Evolutionary conservation across 2,888 invertebrate genomes (phyloP), one percentile per base, ranked within the genome.

Genomic region (Dyspetes luteomarginatus): DNA sequence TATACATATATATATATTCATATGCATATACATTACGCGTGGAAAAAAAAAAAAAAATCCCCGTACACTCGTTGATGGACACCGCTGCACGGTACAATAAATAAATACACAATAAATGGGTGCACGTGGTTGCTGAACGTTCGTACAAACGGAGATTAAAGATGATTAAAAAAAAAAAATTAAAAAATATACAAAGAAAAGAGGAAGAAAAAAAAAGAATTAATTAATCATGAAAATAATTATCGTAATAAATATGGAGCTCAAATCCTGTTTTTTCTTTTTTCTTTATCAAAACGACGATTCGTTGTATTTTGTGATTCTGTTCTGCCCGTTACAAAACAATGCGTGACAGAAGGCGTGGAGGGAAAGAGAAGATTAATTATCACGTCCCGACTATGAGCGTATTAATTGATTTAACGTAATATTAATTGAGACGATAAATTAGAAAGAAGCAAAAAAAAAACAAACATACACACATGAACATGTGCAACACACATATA

Each of bases 41-140:
- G 65, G 65, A 58, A 64, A 52, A 43, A 5, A 48, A 48, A 60
- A 3, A 68, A 50, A 45, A 68, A 52, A 64, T 78, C 62, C 55
- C 55, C 62, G 65, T 79, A 45, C 52, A 60, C 69, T 65, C 64
- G 48, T 50, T 48, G 58, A 30, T 50, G 19, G 17, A 67, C 71
- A 71, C 75, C 58, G 74, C 24, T 58, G 74, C 69, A 75, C 62
- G 68, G 75, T 71, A 75, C 68, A 65, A 78, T 74, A 69, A 73
- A 75, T 60, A 60, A 73, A 28, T 62, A 60, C 26, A 69, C 19
- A 48, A 56, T 58, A 62, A 65, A 58, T 56, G 52, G 50, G 58
- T 62, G 43, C 45, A 60, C 36, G 52, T 43, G 65, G 64, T 58
- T 26, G 36, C 65, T 67, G 52, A 55, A 71, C 28, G 15, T 69